Percentiles rank a stretch among this genome's conserved stretches.
phyloP scores from a whole-genome alignment of 2,888 invertebrate species.

The Drosophila crucigera region DNA sequence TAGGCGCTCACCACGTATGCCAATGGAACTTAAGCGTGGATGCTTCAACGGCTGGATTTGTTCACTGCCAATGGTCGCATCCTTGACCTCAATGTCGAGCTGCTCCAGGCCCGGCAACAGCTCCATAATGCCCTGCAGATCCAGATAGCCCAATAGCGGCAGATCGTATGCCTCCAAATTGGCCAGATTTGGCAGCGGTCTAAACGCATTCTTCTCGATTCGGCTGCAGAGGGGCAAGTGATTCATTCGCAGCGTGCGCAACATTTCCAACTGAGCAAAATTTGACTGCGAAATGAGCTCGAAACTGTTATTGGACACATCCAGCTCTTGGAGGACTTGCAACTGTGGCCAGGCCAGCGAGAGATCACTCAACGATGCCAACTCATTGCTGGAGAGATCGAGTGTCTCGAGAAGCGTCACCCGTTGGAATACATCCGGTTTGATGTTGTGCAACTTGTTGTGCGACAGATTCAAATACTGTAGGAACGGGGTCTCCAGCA shows the following conservation, averaged over 20 bases:
- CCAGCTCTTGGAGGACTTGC: conserved; percentile 90
- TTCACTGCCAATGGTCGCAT: conserved; percentile 92
- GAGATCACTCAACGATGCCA: conserved; percentile 88
- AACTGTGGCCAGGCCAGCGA: conserved; percentile 90
- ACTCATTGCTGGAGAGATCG: conserved; percentile 91
- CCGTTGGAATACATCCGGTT: conserved; percentile 90
- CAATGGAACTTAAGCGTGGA: conserved; percentile 91
- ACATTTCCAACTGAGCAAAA: conserved; percentile 89
- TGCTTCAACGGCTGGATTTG: conserved; percentile 92
- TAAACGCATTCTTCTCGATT: conserved; percentile 93
- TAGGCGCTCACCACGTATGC: conserved; percentile 90
- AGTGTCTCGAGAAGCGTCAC: conserved; percentile 92
- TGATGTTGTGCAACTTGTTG: conserved; percentile 89
- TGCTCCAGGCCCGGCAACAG: conserved; percentile 90
- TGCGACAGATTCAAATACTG: conserved; percentile 91
- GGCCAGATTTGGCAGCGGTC: conserved; percentile 89
- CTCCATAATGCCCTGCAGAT: conserved; percentile 93
- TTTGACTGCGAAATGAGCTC: conserved; percentile 91
- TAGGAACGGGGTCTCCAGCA: conserved; percentile 94
- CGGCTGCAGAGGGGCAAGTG: conserved; percentile 89
- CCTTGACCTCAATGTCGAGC: conserved; percentile 94
- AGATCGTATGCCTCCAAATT: conserved; percentile 90
- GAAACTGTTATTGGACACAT: conserved; percentile 94
- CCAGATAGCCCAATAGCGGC: conserved; percentile 93
- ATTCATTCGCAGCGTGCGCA: conserved; percentile 89